These are phyloP conservation scores for Crotalus helleri DNA, from an alignment of 2,113 vertebrate species.

Conservation along the genomic window DNA sequence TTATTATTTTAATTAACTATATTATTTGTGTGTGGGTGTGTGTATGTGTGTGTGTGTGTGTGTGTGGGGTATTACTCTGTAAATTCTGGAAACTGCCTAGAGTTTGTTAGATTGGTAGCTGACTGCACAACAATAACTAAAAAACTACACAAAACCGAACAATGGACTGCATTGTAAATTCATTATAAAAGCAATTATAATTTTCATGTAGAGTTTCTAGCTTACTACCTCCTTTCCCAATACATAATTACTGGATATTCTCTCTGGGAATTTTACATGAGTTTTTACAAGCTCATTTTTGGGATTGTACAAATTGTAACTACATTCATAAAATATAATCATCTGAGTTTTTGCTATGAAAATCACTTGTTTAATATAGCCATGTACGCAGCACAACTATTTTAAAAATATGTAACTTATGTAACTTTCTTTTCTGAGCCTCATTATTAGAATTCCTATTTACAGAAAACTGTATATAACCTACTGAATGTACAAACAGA, in stretches of 20 bases:
- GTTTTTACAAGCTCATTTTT: background rate
- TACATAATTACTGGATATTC: background rate
- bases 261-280: background rate
- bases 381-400: background rate
- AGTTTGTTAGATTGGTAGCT: background rate
- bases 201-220: background rate
- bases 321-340: background rate
- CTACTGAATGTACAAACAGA: background rate
- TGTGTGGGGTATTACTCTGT: background rate
- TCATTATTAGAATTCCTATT: slow-evolving; percentile 8
- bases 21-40: background rate
- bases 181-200: background rate
- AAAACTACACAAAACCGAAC: background rate
- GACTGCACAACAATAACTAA: background rate
- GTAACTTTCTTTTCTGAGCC: background rate
- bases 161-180: background rate
- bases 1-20: background rate
- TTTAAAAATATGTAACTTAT: slow-evolving; percentile 15
- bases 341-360: background rate
- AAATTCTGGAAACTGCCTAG: background rate
- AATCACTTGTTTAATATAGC: slow-evolving; percentile 3
- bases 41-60: background rate
- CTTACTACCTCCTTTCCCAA: background rate
- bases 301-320: background rate
- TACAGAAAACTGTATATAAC: background rate